phyloP scores from a whole-genome alignment of 2,797 vertebrate genomes.

The Cichlasoma orientale region DNA sequence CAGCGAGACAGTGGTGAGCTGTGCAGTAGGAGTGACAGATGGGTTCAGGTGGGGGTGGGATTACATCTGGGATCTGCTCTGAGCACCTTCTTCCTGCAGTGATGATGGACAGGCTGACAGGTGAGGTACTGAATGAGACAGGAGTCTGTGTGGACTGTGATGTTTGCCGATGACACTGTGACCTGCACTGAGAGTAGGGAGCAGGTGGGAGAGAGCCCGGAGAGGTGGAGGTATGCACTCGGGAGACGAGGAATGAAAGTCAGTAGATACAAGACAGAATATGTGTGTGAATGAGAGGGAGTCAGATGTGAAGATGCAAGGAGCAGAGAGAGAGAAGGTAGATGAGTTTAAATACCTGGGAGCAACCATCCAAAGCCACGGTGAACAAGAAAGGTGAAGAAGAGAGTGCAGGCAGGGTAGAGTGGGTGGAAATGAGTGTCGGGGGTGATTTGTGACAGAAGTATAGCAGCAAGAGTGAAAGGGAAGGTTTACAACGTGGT shows the following conservation, averaged over 20 bases:
- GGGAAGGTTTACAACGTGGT: neutral
- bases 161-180: neutral
- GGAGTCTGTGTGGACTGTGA: neutral
- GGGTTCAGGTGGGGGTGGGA: too few relatives aligned
- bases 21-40: too few relatives aligned
- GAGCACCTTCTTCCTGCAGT: too few relatives aligned
- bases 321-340: too few relatives aligned
- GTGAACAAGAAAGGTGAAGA: neutral
- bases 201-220: neutral
- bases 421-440: neutral
- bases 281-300: neutral
- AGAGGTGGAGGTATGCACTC: neutral
- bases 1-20: too few relatives aligned
- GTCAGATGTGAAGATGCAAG: too few relatives aligned
- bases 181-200: neutral
- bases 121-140: rapidly evolving
- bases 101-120: neutral
- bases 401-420: neutral
- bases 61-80: too few relatives aligned
- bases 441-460: neutral
- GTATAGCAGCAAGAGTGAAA: neutral
- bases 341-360: neutral
- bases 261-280: neutral
- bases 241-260: rapidly evolving
- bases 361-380: rapidly evolving